Conservation (phyloP, 2,797 vertebrate genomes). For the Pachyuromys duprasi region DNA sequence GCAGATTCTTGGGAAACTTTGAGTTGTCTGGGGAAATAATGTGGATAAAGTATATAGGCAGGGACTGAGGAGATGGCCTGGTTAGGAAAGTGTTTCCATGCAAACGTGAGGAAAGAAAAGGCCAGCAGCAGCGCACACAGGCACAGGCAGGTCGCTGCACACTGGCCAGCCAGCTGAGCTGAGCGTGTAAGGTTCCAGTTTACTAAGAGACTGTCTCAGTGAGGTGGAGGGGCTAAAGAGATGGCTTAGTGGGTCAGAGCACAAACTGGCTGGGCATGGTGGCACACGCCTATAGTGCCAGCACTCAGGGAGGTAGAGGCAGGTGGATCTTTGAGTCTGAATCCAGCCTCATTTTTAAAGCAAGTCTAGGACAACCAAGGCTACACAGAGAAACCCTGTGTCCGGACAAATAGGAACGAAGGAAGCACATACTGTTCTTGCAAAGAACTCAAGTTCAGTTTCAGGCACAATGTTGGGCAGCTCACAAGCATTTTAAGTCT, state of each 20-base stretch:
- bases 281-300: no score
- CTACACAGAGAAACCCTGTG: no score
- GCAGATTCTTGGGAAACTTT: slow-evolving; percentile 49
- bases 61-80: neutral
- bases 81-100: neutral
- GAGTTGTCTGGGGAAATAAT: slow-evolving; percentile 2
- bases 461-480: neutral
- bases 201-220: neutral
- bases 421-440: neutral
- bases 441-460: neutral
- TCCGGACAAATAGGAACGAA: no score
- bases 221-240: neutral
- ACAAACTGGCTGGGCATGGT: no score
- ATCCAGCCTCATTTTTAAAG: no score
- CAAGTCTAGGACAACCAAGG: no score
- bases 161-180: neutral
- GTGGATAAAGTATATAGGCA: slow-evolving; percentile 19
- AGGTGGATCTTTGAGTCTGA: no score
- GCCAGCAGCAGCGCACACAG: neutral
- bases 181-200: neutral
- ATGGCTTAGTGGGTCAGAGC: neutral
- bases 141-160: neutral
- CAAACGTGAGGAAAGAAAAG: neutral
- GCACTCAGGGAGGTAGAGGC: no score
- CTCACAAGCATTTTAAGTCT: neutral